Evolutionary conservation across 2,888 invertebrate species (phyloP).

Genomic region (Dimorphilus gyrociliatus): DNA sequence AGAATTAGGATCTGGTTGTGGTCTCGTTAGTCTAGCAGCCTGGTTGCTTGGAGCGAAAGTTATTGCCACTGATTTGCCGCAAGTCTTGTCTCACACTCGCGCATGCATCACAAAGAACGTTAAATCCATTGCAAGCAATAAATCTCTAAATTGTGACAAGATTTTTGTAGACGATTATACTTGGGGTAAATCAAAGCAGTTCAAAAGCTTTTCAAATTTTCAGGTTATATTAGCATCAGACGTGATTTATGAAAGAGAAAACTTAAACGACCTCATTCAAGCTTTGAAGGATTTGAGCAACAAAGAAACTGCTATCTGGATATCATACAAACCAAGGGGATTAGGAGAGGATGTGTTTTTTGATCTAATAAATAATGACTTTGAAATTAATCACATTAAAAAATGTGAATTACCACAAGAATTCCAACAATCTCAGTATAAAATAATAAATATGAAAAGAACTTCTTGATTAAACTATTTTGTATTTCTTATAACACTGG

Average conservation of each 20-base stretch:
- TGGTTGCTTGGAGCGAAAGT: conserved; percentile 9
- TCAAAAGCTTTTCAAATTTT: too few relatives aligned
- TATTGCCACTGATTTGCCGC: conserved; percentile 9
- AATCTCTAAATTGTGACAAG: neutral
- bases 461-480: too few relatives aligned
- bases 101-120: conserved; percentile 5
- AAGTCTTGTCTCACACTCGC: conserved; percentile 7
- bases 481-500: too few relatives aligned
- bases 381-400: conserved; percentile 4
- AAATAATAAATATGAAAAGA: too few relatives aligned
- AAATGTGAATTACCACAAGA: conserved; percentile 6
- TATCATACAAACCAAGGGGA: conserved; percentile 11
- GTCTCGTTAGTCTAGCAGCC: conserved; percentile 11
- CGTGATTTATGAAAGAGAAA: conserved; percentile 9
- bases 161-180: neutral
- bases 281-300: conserved; percentile 7
- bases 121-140: neutral
- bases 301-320: conserved; percentile 5
- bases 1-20: conserved; percentile 14
- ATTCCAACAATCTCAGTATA: conserved; percentile 8
- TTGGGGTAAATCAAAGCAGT: too few relatives aligned
- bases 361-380: conserved; percentile 5
- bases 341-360: conserved; percentile 12
- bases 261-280: conserved; percentile 4
- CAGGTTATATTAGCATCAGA: conserved; percentile 12